Evolutionary conservation across 2,797 vertebrate species (phyloP).

Genomic region (Oreortyx pictus): DNA sequence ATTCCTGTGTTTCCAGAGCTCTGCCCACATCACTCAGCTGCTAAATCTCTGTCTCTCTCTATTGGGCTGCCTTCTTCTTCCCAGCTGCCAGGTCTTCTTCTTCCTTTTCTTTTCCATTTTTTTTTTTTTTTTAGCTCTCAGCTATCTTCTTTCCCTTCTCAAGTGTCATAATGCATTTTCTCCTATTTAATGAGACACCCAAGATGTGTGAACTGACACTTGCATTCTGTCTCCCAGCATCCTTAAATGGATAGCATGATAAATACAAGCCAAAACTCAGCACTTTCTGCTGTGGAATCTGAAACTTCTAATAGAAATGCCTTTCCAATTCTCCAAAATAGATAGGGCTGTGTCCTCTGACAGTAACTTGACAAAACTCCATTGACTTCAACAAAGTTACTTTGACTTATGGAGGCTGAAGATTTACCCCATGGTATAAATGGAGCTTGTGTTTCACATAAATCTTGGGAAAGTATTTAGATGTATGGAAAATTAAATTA

Average conservation of each 20-base stretch:
- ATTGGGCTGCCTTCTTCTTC: background rate
- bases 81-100: background rate
- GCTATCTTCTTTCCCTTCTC: background rate
- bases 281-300: background rate
- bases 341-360: background rate
- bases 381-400: background rate
- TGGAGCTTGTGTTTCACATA: background rate
- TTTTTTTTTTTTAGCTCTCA: background rate
- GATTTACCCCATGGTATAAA: background rate
- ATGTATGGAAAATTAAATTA: constrained; percentile 38
- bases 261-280: background rate
- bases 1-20: constrained; percentile 33
- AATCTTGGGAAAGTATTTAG: constrained; percentile 9
- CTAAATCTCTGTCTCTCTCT: constrained; percentile 24
- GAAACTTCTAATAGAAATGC: background rate
- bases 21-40: background rate
- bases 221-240: background rate
- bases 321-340: background rate
- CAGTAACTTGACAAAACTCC: background rate
- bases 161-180: background rate
- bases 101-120: no score
- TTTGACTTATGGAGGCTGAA: background rate
- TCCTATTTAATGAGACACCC: constrained; percentile 2
- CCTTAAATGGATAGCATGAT: background rate
- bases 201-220: background rate